These are phyloP conservation scores for Acleris cristana DNA, from an alignment of 2,888 invertebrate species.

Conservation along the genomic window DNA sequence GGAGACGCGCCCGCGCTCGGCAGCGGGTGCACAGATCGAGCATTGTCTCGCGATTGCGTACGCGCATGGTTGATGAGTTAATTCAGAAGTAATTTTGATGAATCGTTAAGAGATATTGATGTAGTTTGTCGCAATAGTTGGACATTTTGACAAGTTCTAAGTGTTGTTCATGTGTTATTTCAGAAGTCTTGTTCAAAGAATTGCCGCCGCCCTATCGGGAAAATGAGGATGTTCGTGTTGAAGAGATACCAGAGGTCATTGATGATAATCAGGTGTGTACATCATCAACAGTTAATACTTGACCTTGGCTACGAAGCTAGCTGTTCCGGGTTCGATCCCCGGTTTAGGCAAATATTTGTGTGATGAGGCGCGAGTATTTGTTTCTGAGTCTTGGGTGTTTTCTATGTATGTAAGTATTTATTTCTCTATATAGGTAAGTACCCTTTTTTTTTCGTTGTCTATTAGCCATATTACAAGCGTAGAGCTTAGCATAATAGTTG, in stretches of 20 bases:
- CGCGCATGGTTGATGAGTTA: background rate
- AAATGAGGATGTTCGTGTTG: slow-evolving; percentile 56
- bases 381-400: too few relatives aligned
- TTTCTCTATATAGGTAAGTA: too few relatives aligned
- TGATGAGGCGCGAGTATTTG: too few relatives aligned
- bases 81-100: slow-evolving; percentile 1
- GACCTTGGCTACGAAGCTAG: too few relatives aligned
- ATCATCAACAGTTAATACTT: slow-evolving; percentile 13
- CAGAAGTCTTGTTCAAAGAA: slow-evolving; percentile 73
- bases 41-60: slow-evolving; percentile 31
- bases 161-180: slow-evolving; percentile 24
- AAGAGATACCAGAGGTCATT: slow-evolving; percentile 45
- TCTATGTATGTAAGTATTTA: too few relatives aligned
- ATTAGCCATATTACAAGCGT: too few relatives aligned
- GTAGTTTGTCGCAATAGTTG: too few relatives aligned
- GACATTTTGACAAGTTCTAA: too few relatives aligned
- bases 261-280: slow-evolving; percentile 54
- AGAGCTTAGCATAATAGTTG: too few relatives aligned
- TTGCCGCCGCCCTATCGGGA: slow-evolving; percentile 74
- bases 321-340: too few relatives aligned
- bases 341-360: too few relatives aligned
- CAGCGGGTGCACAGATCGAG: slow-evolving; percentile 24
- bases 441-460: too few relatives aligned
- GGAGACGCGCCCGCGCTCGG: slow-evolving; percentile 45
- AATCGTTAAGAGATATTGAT: background rate